A percentile compares a stretch with the other conserved stretches of the same genome.
Evolutionary conservation across 2,888 invertebrate genomes (phyloP).

Genomic region (Lomographa bimaculata): DNA sequence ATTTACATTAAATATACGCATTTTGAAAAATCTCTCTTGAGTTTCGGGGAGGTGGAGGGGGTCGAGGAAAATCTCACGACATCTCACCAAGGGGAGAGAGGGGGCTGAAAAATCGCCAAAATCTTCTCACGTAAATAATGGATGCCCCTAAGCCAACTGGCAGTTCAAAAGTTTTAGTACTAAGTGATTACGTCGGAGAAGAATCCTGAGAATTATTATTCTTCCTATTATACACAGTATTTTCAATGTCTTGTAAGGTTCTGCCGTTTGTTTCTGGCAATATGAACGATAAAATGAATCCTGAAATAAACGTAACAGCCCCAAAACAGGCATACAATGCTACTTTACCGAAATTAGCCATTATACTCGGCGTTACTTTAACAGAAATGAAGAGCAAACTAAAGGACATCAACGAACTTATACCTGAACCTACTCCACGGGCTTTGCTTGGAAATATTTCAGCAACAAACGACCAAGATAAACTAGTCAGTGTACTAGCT

Average conservation of each 20-base stretch:
- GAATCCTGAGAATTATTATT: no score
- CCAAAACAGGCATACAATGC: constrained; percentile 48
- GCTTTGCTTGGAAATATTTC: constrained; percentile 55
- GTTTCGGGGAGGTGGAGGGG: no score
- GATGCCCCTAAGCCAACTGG: no score
- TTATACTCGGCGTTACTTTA: constrained; percentile 49
- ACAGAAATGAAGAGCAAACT: constrained; percentile 49
- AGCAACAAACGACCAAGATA: constrained; percentile 54
- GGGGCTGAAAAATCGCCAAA: no score
- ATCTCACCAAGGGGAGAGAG: no score
- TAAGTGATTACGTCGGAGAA: no score
- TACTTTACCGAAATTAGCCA: constrained; percentile 40
- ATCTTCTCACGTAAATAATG: no score
- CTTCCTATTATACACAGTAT: constrained; percentile 45
- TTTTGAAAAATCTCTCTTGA: no score
- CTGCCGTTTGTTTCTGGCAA: constrained; percentile 73
- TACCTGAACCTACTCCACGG: constrained; percentile 55
- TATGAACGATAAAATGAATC: constrained; percentile 42
- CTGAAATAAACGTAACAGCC: constrained; percentile 36
- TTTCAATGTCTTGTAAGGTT: constrained; percentile 88
- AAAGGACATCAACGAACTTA: constrained; percentile 47
- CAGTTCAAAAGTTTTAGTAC: no score
- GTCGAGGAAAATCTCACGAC: no score
- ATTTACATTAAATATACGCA: no score
- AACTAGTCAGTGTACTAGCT: constrained; percentile 41